Evolutionary conservation across 2,113 vertebrate species (phyloP).

Genomic region (Trochalopteron elliotii): DNA sequence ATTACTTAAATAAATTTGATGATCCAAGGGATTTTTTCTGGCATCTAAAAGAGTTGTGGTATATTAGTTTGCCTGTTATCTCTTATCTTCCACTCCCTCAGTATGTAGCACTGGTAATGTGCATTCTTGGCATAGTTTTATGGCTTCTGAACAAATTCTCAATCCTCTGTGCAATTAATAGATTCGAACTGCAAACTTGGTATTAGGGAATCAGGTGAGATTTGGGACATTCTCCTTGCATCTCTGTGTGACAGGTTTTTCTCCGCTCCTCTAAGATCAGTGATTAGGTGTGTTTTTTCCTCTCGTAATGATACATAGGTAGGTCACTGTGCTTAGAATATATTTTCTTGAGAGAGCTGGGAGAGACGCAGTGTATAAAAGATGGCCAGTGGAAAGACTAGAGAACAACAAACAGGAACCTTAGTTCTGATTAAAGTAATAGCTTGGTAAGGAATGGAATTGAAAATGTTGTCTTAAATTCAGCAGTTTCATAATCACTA

Average conservation of each 20-base stretch:
- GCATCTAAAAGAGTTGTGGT: neutral
- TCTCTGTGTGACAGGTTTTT: neutral
- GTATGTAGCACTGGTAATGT: neutral
- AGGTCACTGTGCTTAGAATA: neutral
- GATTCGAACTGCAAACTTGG: neutral
- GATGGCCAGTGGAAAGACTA: neutral
- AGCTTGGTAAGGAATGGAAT: neutral
- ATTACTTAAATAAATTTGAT: constrained; percentile 15
- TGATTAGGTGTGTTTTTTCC: neutral
- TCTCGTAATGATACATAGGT: neutral
- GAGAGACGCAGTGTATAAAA: neutral
- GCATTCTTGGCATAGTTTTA: constrained; percentile 31
- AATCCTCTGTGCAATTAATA: neutral
- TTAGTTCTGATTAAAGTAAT: neutral
- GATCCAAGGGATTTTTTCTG: constrained; percentile 20
- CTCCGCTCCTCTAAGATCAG: neutral
- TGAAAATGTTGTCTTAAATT: neutral
- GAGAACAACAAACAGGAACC: neutral
- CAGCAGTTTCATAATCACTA: neutral
- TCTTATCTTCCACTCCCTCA: neutral
- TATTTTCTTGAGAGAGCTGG: neutral
- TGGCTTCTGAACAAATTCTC: constrained; percentile 30
- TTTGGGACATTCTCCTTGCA: neutral
- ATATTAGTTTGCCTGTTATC: constrained; percentile 1
- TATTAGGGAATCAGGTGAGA: neutral